Evolutionary conservation across 2,888 invertebrate species (phyloP), one percentile per base, ranked within the genome.

Genomic region (Thera obeliscata): DNA sequence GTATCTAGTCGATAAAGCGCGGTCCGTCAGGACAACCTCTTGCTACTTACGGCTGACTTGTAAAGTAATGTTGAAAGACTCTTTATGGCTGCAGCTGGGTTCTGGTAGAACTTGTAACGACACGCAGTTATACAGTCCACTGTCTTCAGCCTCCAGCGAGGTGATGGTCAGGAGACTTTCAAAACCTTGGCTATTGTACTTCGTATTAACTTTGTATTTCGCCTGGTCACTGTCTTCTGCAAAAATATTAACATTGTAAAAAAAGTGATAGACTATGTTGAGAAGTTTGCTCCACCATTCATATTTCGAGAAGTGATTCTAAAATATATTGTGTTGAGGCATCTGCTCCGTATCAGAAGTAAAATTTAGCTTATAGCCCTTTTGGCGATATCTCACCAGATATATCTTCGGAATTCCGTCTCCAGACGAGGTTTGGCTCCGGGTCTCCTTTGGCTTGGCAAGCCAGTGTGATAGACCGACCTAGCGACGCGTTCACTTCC

Each of bases 371-470:
- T 22, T 22, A 22, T 22, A 22, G 22, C 22, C 22, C 22, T 22
- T 22, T 22, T 22, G 22, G 22, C 22, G 22, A 22, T 22, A 22
- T 41, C 58, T 67, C 79, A 90, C 91, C 90, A 54, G 74, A 74
- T 22, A 91, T 81, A 58, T 77, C 72, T 63, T 81, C 77, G 3
- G 79, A 83, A 62, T 88, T 78, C 71, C 87, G 84, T 38, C 70
- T 71, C 92, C 92, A 92, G 3, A 78, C 54, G 2, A 92, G 73
- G 33, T 79, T 79, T 0, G 92, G 91, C 63, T 91, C 91, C 0
- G 92, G 91, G 7, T 87, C 80, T 2, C 92, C 92, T 62, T 81
- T 81, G 0, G 86, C 88, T 72, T 88, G 86, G 65, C 92, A 93
- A 0, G 85, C 77, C 33, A 93, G 71, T 0, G 91, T 89, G 41